phyloP scores from a whole-genome alignment of 2,888 invertebrate genomes.

The Callyntrura sp. region DNA sequence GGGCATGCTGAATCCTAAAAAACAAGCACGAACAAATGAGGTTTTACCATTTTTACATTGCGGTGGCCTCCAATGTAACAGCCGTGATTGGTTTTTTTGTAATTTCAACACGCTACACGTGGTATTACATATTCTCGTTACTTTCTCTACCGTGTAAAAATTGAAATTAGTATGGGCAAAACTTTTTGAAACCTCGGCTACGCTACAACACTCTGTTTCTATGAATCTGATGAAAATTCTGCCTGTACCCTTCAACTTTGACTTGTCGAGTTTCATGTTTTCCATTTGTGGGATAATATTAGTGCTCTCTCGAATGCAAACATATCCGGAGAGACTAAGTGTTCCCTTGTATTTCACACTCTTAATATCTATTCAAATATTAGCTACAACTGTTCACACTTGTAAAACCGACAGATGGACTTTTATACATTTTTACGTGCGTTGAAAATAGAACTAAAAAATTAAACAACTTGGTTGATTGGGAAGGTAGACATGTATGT shows the following conservation, averaged over 20 bases:
- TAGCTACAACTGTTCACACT: neutral
- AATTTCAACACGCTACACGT: too few relatives aligned
- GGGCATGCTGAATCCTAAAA: too few relatives aligned
- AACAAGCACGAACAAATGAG: too few relatives aligned
- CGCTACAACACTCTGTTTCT: too few relatives aligned
- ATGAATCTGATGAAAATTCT: too few relatives aligned
- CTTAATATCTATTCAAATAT: neutral
- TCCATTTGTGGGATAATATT: too few relatives aligned
- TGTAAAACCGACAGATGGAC: conserved; percentile 63
- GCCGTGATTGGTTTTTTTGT: neutral
- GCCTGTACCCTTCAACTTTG: too few relatives aligned
- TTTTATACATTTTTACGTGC: neutral
- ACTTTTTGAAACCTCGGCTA: neutral
- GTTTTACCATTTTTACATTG: neutral
- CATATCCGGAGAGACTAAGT: too few relatives aligned
- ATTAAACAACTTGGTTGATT: neutral
- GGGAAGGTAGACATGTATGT: neutral
- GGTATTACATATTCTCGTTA: too few relatives aligned
- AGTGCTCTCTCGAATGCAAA: too few relatives aligned
- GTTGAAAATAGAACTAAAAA: neutral
- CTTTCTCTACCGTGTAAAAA: too few relatives aligned
- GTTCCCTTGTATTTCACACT: too few relatives aligned
- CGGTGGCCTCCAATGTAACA: neutral
- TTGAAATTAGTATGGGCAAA: neutral
- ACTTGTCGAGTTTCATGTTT: neutral